Conservation (phyloP, 1,140 invertebrate genomes). For the Magallana gigas region DNA sequence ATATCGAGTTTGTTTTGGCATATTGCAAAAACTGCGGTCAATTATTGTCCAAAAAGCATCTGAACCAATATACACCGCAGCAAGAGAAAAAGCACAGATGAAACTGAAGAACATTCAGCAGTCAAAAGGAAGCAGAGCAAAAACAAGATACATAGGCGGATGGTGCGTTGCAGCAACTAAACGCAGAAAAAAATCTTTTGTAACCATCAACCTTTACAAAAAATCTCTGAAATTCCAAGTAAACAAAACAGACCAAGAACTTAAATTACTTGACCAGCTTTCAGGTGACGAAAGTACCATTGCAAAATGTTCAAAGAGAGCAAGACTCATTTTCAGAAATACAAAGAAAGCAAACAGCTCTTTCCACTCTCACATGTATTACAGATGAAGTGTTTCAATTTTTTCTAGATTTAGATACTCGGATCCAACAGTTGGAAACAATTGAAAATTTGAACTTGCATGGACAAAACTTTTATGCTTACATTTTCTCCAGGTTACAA, state of each 20-base stretch:
- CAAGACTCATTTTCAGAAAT: not conserved
- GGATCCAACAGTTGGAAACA: no score
- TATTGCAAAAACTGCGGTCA: not conserved
- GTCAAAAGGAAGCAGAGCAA: constrained; percentile 16
- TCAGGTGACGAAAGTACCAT: not conserved
- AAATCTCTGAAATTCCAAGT: constrained; percentile 2
- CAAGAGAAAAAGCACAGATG: not conserved
- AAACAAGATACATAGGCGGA: constrained; percentile 19
- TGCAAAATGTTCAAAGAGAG: not conserved
- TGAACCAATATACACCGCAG: not conserved
- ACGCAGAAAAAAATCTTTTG: not conserved
- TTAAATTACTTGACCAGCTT: constrained; percentile 14
- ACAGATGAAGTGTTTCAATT: not conserved
- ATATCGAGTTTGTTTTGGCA: constrained; percentile 16
- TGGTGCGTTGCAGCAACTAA: constrained; percentile 1
- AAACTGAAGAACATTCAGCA: not conserved
- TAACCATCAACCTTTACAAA: not conserved
- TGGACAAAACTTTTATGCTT: constrained; percentile 6
- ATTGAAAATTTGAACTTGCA: constrained; percentile 1
- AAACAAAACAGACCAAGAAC: constrained; percentile 1
- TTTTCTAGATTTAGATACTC: no score
- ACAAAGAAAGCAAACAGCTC: not conserved
- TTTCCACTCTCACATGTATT: constrained; percentile 9
- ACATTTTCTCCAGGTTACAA: not conserved
- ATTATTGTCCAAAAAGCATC: constrained; percentile 13